These are phyloP conservation scores for Hypercompe scribonia DNA, from an alignment of 2,888 invertebrate species.

Conservation along the genomic window DNA sequence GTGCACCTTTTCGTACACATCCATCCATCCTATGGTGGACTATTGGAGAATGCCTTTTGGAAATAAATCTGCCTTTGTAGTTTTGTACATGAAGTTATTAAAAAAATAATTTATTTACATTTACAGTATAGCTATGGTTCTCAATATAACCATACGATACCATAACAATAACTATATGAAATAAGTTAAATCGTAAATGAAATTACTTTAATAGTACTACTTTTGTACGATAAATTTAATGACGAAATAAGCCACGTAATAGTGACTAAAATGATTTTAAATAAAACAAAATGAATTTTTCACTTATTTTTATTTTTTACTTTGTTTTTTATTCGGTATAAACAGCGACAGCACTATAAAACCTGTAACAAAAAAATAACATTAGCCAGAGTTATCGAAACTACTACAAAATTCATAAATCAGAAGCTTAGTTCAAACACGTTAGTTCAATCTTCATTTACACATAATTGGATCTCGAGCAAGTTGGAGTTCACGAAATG, in stretches of 20 bases:
- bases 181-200: too few relatives aligned
- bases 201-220: neutral
- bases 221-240: neutral
- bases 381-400: neutral
- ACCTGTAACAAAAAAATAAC: conserved; percentile 34
- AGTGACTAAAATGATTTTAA: neutral
- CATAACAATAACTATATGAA: too few relatives aligned
- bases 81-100: too few relatives aligned
- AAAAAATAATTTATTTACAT: too few relatives aligned
- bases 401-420: conserved; percentile 21
- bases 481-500: conserved; percentile 22
- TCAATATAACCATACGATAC: too few relatives aligned
- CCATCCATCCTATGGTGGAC: too few relatives aligned
- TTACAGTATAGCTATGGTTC: too few relatives aligned
- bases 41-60: too few relatives aligned
- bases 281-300: neutral
- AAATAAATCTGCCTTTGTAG: too few relatives aligned
- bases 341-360: conserved; percentile 45
- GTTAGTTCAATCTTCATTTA: conserved; percentile 26
- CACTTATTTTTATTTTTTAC: conserved; percentile 7
- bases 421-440: conserved; percentile 14
- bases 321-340: conserved; percentile 48
- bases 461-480: conserved; percentile 25
- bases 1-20: too few relatives aligned
- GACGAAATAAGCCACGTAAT: too few relatives aligned